These are phyloP conservation scores for Heteronetta atricapilla DNA, from an alignment of 2,113 vertebrate species.

Conservation along the genomic window DNA sequence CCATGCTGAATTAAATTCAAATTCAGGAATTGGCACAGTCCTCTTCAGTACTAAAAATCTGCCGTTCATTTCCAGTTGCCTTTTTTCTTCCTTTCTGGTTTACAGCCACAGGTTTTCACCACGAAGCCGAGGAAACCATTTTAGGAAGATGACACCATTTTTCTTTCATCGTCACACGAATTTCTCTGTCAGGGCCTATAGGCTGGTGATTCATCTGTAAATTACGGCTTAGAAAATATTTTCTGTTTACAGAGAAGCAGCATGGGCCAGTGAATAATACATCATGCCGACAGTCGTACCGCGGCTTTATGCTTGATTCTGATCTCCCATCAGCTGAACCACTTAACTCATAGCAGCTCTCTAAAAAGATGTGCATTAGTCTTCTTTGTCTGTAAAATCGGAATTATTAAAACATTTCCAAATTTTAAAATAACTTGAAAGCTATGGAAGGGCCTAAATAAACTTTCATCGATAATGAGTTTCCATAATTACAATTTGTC, in stretches of 20 bases:
- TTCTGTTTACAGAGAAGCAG: constrained; percentile 9
- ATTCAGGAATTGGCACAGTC: constrained; percentile 12
- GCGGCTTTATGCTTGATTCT: background rate
- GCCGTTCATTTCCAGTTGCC: background rate
- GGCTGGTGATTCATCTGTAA: background rate
- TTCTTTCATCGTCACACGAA: background rate
- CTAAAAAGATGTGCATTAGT: background rate
- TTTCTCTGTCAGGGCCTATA: background rate
- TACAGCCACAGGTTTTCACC: constrained; percentile 29
- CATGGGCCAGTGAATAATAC: background rate
- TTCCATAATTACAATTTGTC: background rate
- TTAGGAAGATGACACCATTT: background rate
- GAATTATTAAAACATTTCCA: background rate
- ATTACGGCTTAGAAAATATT: background rate
- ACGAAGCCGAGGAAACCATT: background rate
- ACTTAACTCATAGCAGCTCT: background rate
- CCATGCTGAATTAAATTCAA: constrained; percentile 47
- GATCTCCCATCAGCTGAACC: background rate
- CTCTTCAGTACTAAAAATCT: background rate
- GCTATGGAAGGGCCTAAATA: background rate
- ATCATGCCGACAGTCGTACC: background rate
- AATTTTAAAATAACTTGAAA: background rate
- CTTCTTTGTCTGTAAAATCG: background rate
- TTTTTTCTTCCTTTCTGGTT: background rate
- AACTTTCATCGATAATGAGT: background rate